Conservation (phyloP, 2,113 vertebrate species). For the Rhea pennata region DNA sequence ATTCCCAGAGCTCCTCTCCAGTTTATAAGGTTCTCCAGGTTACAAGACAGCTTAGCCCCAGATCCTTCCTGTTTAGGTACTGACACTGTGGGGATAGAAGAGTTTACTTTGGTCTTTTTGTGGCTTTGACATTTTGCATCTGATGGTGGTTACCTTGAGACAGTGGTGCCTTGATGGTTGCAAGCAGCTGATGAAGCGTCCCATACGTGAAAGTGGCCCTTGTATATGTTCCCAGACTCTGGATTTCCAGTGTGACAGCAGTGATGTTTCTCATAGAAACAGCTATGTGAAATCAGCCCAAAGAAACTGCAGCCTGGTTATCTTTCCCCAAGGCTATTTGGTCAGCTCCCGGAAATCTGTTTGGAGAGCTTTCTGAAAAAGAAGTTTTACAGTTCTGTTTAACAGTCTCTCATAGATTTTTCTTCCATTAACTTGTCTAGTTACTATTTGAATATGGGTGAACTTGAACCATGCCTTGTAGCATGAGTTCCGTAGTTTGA, state of each 20-base stretch:
- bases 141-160: not conserved
- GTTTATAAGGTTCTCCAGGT: not conserved
- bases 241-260: not conserved
- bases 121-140: not conserved
- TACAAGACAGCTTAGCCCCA: not conserved
- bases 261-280: not conserved
- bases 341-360: not conserved
- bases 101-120: not conserved
- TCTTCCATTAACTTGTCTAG: not conserved
- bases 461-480: accelerated
- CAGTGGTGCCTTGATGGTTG: not conserved
- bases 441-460: not conserved
- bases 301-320: not conserved
- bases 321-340: not conserved
- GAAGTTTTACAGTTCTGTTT: not conserved
- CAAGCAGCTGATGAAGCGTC: not conserved
- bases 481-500: not conserved
- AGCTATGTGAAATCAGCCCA: not conserved
- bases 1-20: not conserved
- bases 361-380: not conserved
- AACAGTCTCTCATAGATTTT: not conserved
- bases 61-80: not conserved
- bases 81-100: not conserved
- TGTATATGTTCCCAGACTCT: not conserved
- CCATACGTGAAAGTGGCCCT: not conserved